These are phyloP conservation scores for Ceratotherium simum DNA, from an alignment of 2,113 vertebrate genomes.

Conservation along the genomic window DNA sequence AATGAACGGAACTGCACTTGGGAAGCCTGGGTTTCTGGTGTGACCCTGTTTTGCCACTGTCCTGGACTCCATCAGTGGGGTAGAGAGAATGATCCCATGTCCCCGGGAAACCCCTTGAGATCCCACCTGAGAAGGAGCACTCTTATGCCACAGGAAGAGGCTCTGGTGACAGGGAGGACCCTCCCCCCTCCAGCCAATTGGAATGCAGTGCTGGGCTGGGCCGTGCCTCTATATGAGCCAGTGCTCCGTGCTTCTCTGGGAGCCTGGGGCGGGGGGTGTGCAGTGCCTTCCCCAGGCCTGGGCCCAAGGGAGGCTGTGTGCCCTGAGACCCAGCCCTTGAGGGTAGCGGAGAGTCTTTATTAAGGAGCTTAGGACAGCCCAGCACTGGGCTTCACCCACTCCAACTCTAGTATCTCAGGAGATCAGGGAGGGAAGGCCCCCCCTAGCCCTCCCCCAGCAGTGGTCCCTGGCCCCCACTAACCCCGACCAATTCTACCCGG, in stretches of 20 bases:
- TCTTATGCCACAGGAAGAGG: neutral
- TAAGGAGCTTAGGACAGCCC: neutral
- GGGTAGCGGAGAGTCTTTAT: neutral
- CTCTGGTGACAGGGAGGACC: neutral
- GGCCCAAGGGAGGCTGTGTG: neutral
- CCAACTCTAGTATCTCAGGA: neutral
- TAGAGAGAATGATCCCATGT: neutral
- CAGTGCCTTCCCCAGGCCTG: neutral
- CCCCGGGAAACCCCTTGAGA: neutral
- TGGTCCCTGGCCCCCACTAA: neutral
- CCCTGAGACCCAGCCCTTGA: neutral
- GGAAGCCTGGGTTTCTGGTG: neutral
- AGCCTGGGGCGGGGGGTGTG: neutral
- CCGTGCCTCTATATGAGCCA: too few relatives aligned
- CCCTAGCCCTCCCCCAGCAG: accelerated
- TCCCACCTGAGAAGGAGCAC: neutral
- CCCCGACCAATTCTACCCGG: neutral
- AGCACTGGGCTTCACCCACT: neutral
- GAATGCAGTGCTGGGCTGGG: accelerated
- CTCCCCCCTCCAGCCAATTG: neutral
- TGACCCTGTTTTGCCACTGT: neutral
- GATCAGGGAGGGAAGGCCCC: neutral
- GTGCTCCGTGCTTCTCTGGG: neutral
- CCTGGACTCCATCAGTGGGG: neutral
- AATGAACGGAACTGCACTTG: neutral